Evolutionary conservation across 2,797 vertebrate genomes (phyloP).

Genomic region (Pteronotus mesoamericanus): DNA sequence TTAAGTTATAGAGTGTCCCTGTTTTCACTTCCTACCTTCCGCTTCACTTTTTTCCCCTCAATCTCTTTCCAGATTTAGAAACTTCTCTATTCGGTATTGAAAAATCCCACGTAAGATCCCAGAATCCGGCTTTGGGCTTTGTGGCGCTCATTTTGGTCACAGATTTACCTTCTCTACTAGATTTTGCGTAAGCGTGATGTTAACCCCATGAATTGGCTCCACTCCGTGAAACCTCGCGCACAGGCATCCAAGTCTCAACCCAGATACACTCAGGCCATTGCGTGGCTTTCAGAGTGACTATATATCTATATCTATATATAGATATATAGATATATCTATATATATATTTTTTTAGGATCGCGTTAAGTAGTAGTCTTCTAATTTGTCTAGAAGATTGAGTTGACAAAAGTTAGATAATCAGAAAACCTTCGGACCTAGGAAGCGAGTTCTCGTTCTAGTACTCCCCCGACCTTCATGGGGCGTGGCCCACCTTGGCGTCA

Average conservation of each 20-base stretch:
- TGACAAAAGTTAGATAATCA: neutral
- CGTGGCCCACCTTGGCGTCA: fast-evolving
- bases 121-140: neutral
- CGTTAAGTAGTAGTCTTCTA: neutral
- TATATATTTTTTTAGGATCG: neutral
- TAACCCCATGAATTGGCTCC: neutral
- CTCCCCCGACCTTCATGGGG: neutral
- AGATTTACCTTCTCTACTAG: neutral
- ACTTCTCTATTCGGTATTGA: neutral
- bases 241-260: neutral
- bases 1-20: too few species aligned
- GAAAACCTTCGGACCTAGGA: neutral
- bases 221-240: neutral
- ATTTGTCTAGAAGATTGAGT: neutral
- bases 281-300: too few species aligned
- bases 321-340: too few species aligned
- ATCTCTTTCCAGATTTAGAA: neutral
- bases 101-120: neutral
- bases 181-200: neutral
- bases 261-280: neutral
- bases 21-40: neutral
- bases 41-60: neutral
- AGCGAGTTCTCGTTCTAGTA: neutral
- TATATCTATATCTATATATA: too few species aligned
- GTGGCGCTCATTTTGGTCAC: neutral